Percentiles rank a stretch among this genome's conserved stretches.
phyloP scores from a whole-genome alignment of 2,797 vertebrate species.

The Eremophila alpestris region DNA sequence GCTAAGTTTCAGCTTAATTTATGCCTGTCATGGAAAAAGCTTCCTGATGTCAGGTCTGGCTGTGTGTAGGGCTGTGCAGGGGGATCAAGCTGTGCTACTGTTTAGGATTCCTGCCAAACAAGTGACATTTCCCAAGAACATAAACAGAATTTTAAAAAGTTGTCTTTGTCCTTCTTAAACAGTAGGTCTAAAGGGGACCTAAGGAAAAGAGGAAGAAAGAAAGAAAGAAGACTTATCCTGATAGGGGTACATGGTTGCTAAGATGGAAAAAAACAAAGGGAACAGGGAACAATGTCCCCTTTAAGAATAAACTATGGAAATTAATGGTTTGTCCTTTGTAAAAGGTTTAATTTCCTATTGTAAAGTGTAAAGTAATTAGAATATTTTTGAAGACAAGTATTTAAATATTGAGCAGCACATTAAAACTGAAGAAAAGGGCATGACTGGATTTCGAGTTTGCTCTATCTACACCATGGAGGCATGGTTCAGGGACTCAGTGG shows the following conservation, averaged over 20 bases:
- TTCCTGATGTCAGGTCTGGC: slow-evolving; percentile 61
- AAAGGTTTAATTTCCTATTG: not conserved
- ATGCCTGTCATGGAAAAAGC: slow-evolving; percentile 70
- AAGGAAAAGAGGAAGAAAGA: not conserved
- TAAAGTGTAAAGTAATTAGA: not conserved
- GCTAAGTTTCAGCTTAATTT: slow-evolving; percentile 70
- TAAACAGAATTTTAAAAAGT: slow-evolving; percentile 74
- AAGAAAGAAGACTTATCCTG: not conserved
- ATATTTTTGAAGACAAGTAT: slow-evolving; percentile 5
- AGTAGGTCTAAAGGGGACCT: slow-evolving; percentile 45
- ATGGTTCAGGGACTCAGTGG: not conserved
- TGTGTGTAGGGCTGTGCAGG: slow-evolving; percentile 35
- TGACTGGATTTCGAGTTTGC: not conserved
- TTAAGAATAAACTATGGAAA: not conserved
- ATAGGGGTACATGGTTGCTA: not conserved
- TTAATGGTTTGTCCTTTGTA: not conserved
- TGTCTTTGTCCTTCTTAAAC: slow-evolving; percentile 70
- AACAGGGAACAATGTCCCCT: not conserved
- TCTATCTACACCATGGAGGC: not conserved
- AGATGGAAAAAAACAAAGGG: not conserved
- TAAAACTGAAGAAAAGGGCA: not conserved
- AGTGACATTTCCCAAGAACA: slow-evolving; percentile 74
- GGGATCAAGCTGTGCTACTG: slow-evolving; percentile 68
- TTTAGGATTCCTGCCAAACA: slow-evolving; percentile 72
- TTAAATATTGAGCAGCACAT: slow-evolving; percentile 20